These are phyloP conservation scores for Lepidurus packardi DNA, from an alignment of 1,140 invertebrate species.

Conservation along the genomic window DNA sequence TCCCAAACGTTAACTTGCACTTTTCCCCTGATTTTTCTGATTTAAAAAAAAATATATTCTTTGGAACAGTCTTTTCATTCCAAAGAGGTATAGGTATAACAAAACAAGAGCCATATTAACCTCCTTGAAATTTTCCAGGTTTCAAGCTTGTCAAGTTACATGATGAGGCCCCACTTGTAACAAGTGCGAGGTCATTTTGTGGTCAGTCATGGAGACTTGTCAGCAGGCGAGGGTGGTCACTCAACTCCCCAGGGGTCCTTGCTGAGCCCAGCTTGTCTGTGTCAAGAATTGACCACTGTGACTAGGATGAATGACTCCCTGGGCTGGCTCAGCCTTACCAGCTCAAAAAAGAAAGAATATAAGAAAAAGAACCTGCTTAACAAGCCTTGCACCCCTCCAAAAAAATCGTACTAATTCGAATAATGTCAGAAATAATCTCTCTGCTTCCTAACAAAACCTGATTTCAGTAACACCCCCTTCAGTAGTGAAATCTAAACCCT, in stretches of 20 bases:
- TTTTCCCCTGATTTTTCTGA: not conserved
- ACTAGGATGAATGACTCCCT: constrained; percentile 15
- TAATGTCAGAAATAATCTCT: constrained; percentile 1
- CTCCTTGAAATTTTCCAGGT: constrained; percentile 13
- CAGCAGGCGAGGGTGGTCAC: constrained; percentile 20
- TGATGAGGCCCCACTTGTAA: constrained; percentile 15
- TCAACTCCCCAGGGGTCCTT: constrained; percentile 7
- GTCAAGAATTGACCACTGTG: constrained; percentile 21
- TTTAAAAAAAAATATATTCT: not conserved
- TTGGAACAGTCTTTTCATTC: not conserved
- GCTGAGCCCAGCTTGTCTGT: constrained; percentile 8
- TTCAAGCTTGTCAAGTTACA: constrained; percentile 22
- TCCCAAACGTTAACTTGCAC: not conserved
- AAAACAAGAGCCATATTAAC: not conserved
- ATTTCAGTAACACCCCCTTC: not conserved
- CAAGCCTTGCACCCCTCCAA: not conserved
- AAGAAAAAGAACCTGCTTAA: not conserved
- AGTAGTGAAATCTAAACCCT: not conserved
- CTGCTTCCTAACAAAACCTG: constrained; percentile 4
- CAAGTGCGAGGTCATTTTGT: constrained; percentile 21
- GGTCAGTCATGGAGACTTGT: constrained; percentile 21
- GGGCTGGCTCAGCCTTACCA: not conserved
- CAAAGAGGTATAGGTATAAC: not conserved
- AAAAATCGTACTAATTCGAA: not conserved
- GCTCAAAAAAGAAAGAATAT: no score